phyloP scores from a whole-genome alignment of 2,888 invertebrate species.

The Drosophila stalkeri region DNA sequence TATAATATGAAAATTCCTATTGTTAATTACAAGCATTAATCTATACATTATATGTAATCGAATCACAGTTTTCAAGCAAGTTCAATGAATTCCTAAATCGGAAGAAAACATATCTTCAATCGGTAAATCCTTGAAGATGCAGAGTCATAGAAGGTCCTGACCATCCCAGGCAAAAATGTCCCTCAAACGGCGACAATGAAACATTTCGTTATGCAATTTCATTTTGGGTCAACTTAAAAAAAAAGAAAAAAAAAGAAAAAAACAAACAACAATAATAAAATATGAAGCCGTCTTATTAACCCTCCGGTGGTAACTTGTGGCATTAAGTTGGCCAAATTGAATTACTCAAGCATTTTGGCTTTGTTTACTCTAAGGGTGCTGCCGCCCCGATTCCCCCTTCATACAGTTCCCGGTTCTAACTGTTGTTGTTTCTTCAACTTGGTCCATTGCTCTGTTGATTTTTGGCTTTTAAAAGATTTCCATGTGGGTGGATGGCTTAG shows the following conservation, averaged over 20 bases:
- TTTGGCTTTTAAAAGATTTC: conserved; percentile 39
- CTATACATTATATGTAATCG: too few species aligned
- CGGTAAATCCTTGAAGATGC: too few species aligned
- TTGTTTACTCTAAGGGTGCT: conserved; percentile 57
- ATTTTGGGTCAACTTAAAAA: conserved; percentile 16
- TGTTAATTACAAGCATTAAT: too few species aligned
- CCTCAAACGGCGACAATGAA: background rate
- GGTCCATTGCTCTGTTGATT: conserved; percentile 38
- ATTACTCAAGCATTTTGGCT: conserved; percentile 56
- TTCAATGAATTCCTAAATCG: too few species aligned
- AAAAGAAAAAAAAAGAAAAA: background rate
- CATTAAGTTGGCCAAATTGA: conserved; percentile 57
- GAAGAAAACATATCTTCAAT: too few species aligned
- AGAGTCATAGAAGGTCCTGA: too few species aligned
- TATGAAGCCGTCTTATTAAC: conserved; percentile 30
- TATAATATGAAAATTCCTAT: too few species aligned
- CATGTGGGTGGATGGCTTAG: conserved; percentile 22
- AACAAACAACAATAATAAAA: conserved; percentile 12
- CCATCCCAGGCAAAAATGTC: too few species aligned
- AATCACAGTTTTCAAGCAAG: too few species aligned
- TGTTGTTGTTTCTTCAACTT: conserved; percentile 7
- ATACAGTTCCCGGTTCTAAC: background rate
- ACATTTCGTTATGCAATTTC: conserved; percentile 44
- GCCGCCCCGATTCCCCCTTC: background rate
- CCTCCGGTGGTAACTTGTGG: conserved; percentile 48